A percentile compares a stretch with the other conserved stretches of the same genome.
These are phyloP conservation scores for Falco naumanni DNA, from an alignment of 2,797 vertebrate species.

Conservation along the genomic window DNA sequence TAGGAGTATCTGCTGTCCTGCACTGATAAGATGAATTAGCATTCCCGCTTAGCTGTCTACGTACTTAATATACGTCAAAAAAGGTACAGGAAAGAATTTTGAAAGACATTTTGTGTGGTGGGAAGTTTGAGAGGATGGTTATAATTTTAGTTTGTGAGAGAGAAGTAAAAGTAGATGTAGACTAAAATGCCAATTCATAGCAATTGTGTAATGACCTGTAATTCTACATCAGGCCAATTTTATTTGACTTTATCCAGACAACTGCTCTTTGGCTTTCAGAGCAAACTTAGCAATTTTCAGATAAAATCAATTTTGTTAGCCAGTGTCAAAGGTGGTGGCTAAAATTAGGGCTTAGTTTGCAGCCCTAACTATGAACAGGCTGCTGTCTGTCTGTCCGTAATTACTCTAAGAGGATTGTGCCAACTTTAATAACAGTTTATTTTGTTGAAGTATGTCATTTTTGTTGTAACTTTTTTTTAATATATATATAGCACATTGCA, in stretches of 20 bases:
- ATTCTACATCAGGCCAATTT: not conserved
- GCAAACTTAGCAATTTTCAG: slow-evolving; percentile 35
- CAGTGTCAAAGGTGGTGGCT: not conserved
- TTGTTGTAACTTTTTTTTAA: not conserved
- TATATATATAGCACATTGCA: not conserved
- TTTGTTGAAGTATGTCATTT: not conserved
- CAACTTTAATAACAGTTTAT: slow-evolving; percentile 13
- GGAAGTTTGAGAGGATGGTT: slow-evolving; percentile 6
- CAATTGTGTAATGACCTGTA: not conserved
- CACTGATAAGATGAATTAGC: not conserved
- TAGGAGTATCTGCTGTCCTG: not conserved
- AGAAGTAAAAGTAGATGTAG: not conserved
- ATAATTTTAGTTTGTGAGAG: not conserved
- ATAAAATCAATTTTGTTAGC: slow-evolving; percentile 23
- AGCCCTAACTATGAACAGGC: not conserved
- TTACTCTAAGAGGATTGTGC: slow-evolving; percentile 2
- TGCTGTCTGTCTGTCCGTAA: not conserved
- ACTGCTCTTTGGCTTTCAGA: not conserved
- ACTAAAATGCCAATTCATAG: not conserved
- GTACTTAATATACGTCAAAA: not conserved
- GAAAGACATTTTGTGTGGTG: not conserved
- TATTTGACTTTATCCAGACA: slow-evolving; percentile 35
- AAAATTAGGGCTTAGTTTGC: slow-evolving; percentile 28
- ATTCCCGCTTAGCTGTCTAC: not conserved
- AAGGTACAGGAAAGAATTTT: not conserved